Base-by-base conservation (phyloP, 2,113 vertebrate genomes). In the Callithrix jacchus region DNA sequence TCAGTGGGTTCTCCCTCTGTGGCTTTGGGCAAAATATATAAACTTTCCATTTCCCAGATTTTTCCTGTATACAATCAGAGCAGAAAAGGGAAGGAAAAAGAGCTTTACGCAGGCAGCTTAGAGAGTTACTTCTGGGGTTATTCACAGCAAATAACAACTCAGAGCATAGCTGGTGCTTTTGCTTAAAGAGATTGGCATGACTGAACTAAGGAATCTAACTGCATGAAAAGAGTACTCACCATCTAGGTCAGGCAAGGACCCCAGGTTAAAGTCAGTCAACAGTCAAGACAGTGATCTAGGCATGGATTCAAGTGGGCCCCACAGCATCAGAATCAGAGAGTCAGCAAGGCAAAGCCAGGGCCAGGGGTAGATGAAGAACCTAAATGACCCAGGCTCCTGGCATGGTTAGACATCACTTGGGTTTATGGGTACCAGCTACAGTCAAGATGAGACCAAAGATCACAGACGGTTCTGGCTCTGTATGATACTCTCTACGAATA, bases 71-170 rank as follows among this genome's bases (percentile, higher is more conserved):
- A 87, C 85, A 93, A 20, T 80, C 30, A 66, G 14, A 17, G 18
- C 30, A 85, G 10, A 91, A 56, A 96, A 95, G 66, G 71, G 88
- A 64, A 35, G 2, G 18, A 88, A 73, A 89, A 89, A 70, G 45
- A 76, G 27, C 54, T 83, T 86, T 90, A 68, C 6, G 8, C 37
- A 70, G 58, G 25, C 21, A 42, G 23, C 27, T 76, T 80, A 11
- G 4, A 27, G 61, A 42, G 11, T 56, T 47, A 84, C 25, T 92
- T 52, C 16, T 80, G 47, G 8, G 18, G 27, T 80, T 84, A 83
- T 54, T 47, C 27, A 71, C 30, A 94, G 21, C 73, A 91, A 54
- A 49, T 1, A 70, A 73, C 4, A 89, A 40, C 18, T 42, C 6
- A 13, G 0, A 76, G 8, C 8, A 58, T 18, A 23, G 27, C 27